Base-by-base conservation (phyloP, 2,888 invertebrate genomes). In the Ceratothoa steindachneri region DNA sequence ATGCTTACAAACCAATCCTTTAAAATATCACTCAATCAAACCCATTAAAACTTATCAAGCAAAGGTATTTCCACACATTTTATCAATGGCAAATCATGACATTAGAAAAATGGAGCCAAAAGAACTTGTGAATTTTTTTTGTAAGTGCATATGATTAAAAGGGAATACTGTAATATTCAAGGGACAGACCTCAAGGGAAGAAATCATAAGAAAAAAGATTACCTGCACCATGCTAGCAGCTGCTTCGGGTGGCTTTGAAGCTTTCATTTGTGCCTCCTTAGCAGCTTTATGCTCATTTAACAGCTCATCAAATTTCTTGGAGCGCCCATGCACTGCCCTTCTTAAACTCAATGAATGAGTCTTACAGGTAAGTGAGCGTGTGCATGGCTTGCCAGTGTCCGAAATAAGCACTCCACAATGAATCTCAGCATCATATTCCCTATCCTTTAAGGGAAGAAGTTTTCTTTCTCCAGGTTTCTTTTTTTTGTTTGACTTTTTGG, bases 261-360 rank as follows among this genome's bases (percentile, higher is more conserved):
- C 77, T 72, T 77, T 80, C 3, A 73, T 74, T 28, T 80, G 77
- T 19, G 83, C 83, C 77, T 90, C 90, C 81, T 89, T 88, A 75
- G 89, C 87, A 41, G 90, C 90, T 67, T 90, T 86, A 82, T 91
- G 91, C 82, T 91, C 91, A 51, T 89, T 88, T 78, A 92, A 86
- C 71, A 92, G 85, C 72, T 89, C 89, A 83, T 92, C 92, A 85
- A 92, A 92, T 24, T 89, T 87, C 84, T 91, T 90, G 74, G 88
- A 88, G 67, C 92, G 87, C 0, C 91, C 92, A 74, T 87, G 85
- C 31, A 92, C 92, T 24, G 89, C 88, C 79, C 92, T 85, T 74
- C 91, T 71, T 7, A 79, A 65, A 22, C 72, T 69, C 5, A 79
- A 69, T 28, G 75, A 73, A 71, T 80, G 80, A 15, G 77, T 75